phyloP scores from a whole-genome alignment of 1,140 invertebrate species.

The Sarcophaga peregrina region DNA sequence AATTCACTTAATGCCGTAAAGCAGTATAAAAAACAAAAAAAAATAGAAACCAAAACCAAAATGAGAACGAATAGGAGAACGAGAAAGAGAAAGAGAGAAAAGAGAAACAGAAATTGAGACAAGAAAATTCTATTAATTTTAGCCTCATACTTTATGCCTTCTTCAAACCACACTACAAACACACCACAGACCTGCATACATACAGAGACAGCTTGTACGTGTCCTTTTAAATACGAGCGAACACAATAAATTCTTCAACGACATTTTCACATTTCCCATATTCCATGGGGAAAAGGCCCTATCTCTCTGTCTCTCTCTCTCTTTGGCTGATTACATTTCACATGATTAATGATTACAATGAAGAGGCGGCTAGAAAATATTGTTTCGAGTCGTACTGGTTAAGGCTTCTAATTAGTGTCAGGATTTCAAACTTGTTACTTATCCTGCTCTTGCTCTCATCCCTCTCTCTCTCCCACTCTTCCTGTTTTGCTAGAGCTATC shows the following conservation, averaged over 20 bases:
- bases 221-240: too few relatives aligned
- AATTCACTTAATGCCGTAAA: background rate
- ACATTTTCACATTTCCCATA: too few relatives aligned
- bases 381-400: background rate
- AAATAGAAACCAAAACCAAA: too few relatives aligned
- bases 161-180: background rate
- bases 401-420: conserved; percentile 7
- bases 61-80: too few relatives aligned
- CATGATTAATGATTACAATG: background rate
- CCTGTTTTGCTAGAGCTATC: background rate
- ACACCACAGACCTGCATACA: too few relatives aligned
- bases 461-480: background rate
- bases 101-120: background rate
- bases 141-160: background rate
- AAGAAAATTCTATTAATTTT: conserved; percentile 9
- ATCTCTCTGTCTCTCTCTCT: background rate
- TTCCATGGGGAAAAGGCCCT: background rate
- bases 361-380: background rate
- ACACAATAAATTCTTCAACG: too few relatives aligned
- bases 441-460: too few relatives aligned
- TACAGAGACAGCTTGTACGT: too few relatives aligned
- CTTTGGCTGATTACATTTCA: background rate
- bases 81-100: too few relatives aligned
- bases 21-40: too few relatives aligned
- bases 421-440: conserved; percentile 6